Evolutionary conservation across 2,888 invertebrate species (phyloP).

Genomic region (Rhyacophila evoluta): DNA sequence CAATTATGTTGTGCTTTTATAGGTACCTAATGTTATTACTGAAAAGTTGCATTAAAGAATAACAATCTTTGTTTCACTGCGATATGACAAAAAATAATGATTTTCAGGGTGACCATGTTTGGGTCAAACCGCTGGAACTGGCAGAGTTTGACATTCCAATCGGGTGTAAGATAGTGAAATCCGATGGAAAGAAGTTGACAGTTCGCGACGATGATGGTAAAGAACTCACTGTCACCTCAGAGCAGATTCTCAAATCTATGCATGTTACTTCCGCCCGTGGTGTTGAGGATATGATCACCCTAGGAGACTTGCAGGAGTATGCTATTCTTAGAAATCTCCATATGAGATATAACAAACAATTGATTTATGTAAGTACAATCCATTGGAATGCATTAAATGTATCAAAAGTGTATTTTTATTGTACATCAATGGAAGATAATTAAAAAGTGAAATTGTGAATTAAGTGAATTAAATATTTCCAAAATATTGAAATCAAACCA

Average conservation of each 20-base stretch:
- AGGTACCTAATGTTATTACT: no score
- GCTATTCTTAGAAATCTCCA: constrained; percentile 93
- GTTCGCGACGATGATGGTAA: constrained; percentile 88
- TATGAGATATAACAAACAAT: constrained; percentile 86
- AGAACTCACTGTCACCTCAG: constrained; percentile 72
- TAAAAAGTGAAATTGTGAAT: no score
- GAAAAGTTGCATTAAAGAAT: no score
- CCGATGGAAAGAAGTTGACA: constrained; percentile 80
- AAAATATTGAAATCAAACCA: no score
- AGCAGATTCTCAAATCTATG: constrained; percentile 78
- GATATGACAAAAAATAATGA: constrained; percentile 31
- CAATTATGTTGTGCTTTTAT: no score
- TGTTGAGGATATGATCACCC: constrained; percentile 95
- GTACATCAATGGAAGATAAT: no score
- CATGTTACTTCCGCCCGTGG: constrained; percentile 83
- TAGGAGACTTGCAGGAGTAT: constrained; percentile 95
- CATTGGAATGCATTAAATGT: no score
- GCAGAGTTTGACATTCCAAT: constrained; percentile 87
- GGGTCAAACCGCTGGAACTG: constrained; percentile 81
- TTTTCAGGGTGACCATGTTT: constrained; percentile 86
- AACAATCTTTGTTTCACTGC: no score
- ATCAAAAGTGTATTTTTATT: no score
- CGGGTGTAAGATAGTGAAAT: constrained; percentile 84
- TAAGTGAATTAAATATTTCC: no score
- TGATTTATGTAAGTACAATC: constrained; percentile 90